phyloP scores from a whole-genome alignment of 1,140 invertebrate species.

The Mya arenaria region DNA sequence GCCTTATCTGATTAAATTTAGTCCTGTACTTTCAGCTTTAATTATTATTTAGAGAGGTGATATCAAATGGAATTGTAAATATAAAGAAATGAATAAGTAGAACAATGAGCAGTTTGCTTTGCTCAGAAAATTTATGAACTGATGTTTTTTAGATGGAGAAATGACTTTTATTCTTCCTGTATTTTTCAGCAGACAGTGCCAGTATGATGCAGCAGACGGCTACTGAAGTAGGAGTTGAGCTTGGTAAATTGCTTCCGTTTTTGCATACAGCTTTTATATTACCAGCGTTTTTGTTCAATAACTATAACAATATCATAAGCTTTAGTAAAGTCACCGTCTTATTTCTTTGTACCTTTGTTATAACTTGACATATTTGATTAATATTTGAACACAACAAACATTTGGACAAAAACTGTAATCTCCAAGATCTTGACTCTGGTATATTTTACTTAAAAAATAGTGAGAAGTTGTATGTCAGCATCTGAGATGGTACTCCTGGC shows the following conservation, averaged over 20 bases:
- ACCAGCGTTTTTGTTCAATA: too few relatives aligned
- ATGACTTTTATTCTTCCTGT: slow-evolving; percentile 5
- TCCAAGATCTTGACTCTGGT: neutral
- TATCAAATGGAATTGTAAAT: slow-evolving; percentile 29
- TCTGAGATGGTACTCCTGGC: neutral
- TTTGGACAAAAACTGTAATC: neutral
- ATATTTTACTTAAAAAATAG: neutral
- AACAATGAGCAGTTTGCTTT: neutral
- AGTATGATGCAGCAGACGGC: slow-evolving; percentile 21
- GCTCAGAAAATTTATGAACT: slow-evolving; percentile 8
- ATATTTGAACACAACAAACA: neutral
- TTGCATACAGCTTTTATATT: slow-evolving; percentile 18
- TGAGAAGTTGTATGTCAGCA: neutral
- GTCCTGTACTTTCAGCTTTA: neutral
- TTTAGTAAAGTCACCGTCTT: slow-evolving; percentile 24
- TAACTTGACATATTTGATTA: neutral
- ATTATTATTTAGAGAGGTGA: neutral
- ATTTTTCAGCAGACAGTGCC: slow-evolving; percentile 11
- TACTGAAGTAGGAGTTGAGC: slow-evolving; percentile 5
- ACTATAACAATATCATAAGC: too few relatives aligned
- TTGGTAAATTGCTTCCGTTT: slow-evolving; percentile 14
- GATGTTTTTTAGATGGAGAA: slow-evolving; percentile 6
- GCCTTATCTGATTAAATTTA: slow-evolving; percentile 16
- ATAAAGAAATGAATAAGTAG: neutral
- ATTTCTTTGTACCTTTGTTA: slow-evolving; percentile 25